A percentile compares a stretch with the other conserved stretches of the same genome.
Evolutionary conservation across 1,140 invertebrate species (phyloP).

Genomic region (Euglossa dilemma): DNA sequence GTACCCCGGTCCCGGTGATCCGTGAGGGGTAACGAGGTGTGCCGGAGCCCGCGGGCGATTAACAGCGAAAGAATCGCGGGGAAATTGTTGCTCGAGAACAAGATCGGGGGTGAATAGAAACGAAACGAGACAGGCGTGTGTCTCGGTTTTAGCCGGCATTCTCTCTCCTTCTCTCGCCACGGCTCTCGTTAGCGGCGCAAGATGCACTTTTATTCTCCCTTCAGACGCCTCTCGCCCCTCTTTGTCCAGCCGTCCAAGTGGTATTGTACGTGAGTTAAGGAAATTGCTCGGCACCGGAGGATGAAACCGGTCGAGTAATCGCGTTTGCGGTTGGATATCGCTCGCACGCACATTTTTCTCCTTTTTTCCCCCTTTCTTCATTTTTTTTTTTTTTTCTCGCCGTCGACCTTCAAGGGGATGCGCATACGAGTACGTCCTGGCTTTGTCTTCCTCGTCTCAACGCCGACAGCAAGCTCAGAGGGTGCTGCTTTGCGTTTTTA

Average conservation of each 20-base stretch:
- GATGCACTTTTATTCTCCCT: slow-evolving; percentile 41
- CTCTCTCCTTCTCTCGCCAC: neutral
- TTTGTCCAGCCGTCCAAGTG: slow-evolving; percentile 27
- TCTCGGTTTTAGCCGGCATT: slow-evolving; percentile 13
- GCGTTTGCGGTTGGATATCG: neutral
- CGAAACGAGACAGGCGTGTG: slow-evolving; percentile 38
- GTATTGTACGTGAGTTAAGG: slow-evolving; percentile 36
- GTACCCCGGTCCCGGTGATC: neutral
- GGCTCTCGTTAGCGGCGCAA: slow-evolving; percentile 39
- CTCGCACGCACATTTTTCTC: neutral
- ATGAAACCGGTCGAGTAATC: slow-evolving; percentile 21
- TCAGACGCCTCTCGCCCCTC: neutral
- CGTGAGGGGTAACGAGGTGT: neutral
- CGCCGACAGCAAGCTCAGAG: neutral
- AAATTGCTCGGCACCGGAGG: slow-evolving; percentile 34
- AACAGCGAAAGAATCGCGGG: slow-evolving; percentile 38
- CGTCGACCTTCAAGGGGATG: neutral
- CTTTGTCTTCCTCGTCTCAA: neutral
- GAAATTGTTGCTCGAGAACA: slow-evolving; percentile 43
- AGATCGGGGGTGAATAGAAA: slow-evolving; percentile 40
- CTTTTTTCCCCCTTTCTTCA: neutral
- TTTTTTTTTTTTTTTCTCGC: neutral
- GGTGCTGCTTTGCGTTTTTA: neutral
- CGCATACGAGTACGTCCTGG: too few relatives aligned
- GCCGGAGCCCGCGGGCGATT: slow-evolving; percentile 5